Percentiles rank a stretch among this genome's conserved stretches.
Conservation (phyloP, 2,113 vertebrate genomes). For the Marcusenius ussheri region DNA sequence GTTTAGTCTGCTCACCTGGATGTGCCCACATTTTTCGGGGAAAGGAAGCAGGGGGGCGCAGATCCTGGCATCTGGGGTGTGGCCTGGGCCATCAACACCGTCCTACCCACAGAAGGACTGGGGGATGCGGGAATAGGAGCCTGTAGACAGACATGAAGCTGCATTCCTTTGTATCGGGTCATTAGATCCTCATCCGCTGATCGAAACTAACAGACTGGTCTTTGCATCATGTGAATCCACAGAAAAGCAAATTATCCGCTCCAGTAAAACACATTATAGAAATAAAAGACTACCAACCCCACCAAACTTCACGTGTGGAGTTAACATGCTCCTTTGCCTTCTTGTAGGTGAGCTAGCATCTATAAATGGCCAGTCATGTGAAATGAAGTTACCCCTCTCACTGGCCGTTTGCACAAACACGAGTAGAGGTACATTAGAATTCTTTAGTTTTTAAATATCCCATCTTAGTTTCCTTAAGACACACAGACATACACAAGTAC, state of each 20-base stretch:
- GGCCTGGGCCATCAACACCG: conserved; percentile 18
- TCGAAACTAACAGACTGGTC: background rate
- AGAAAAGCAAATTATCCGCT: background rate
- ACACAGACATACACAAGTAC: background rate
- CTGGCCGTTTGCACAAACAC: no score
- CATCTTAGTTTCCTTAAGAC: background rate
- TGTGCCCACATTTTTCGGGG: conserved; percentile 17
- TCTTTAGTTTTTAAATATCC: background rate
- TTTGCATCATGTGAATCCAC: background rate
- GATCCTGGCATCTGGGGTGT: conserved; percentile 38
- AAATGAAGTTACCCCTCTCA: background rate
- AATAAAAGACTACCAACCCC: background rate
- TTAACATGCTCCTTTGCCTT: background rate
- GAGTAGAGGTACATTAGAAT: no score
- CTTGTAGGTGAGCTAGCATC: background rate
- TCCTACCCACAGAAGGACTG: conserved; percentile 6
- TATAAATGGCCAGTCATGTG: background rate
- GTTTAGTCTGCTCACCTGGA: conserved; percentile 18
- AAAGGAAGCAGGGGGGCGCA: background rate
- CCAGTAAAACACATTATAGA: background rate
- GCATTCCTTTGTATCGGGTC: background rate
- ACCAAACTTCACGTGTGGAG: background rate
- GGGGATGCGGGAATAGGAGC: conserved; percentile 19
- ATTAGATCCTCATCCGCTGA: background rate
- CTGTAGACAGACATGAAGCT: conserved; percentile 18